These are phyloP conservation scores for Drosophila rubida DNA, from an alignment of 2,888 invertebrate species.

Conservation along the genomic window DNA sequence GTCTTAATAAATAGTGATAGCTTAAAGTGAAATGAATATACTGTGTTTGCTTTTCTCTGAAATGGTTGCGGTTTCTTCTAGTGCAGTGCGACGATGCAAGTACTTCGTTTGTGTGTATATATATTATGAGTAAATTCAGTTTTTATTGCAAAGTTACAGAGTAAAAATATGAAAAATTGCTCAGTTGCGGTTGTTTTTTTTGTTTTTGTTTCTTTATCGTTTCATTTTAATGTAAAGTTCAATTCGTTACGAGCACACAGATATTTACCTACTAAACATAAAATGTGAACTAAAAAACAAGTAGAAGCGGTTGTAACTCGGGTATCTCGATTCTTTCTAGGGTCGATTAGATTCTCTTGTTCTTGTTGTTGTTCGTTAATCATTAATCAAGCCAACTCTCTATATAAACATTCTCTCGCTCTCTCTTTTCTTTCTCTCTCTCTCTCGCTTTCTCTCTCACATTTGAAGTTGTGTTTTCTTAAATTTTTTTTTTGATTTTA, in stretches of 20 bases:
- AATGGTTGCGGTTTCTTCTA: background rate
- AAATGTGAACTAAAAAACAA: constrained; percentile 78
- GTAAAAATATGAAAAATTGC: constrained; percentile 76
- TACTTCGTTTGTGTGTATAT: constrained; percentile 7
- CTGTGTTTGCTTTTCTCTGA: background rate
- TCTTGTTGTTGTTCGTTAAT: constrained; percentile 16
- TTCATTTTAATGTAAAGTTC: constrained; percentile 69
- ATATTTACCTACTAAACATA: constrained; percentile 80
- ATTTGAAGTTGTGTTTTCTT: constrained; percentile 36
- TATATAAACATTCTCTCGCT: constrained; percentile 36
- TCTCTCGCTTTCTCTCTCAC: constrained; percentile 37
- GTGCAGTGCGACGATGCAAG: background rate
- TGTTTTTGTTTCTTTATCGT: constrained; percentile 48
- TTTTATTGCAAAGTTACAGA: constrained; percentile 80
- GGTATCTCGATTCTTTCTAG: constrained; percentile 57
- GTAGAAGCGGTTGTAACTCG: constrained; percentile 75
- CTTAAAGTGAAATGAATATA: constrained; percentile 38
- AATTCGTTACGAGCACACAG: constrained; percentile 79
- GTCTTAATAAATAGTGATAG: constrained; percentile 76
- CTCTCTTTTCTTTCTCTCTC: constrained; percentile 7
- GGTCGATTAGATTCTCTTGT: constrained; percentile 44
- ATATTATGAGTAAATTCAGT: constrained; percentile 69
- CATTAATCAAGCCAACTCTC: constrained; percentile 59
- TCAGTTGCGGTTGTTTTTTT: constrained; percentile 50
- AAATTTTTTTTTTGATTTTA: constrained; percentile 58